Evolutionary conservation across 2,888 invertebrate genomes (phyloP).

Genomic region (Dexiosoma caninum): DNA sequence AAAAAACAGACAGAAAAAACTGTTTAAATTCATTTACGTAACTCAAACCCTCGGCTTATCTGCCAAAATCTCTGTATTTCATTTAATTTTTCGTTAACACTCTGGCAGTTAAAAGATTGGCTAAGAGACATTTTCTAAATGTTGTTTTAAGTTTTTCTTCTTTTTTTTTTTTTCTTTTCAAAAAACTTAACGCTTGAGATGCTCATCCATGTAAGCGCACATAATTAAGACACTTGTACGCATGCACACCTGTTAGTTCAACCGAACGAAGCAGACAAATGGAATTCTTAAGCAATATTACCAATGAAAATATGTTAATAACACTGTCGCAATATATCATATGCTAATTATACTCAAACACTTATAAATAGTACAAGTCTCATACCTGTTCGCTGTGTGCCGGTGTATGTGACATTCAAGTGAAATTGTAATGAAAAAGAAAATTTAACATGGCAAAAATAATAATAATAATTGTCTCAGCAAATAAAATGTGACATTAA

Average conservation of each 20-base stretch:
- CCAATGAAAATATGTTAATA: slow-evolving; percentile 63
- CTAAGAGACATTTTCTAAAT: slow-evolving; percentile 35
- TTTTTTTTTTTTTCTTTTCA: not conserved
- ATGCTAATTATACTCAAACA: slow-evolving; percentile 64
- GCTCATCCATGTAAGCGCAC: slow-evolving; percentile 62
- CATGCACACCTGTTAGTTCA: slow-evolving; percentile 66
- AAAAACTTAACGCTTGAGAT: slow-evolving; percentile 64
- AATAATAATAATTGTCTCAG: slow-evolving; percentile 55
- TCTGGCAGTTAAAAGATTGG: not conserved
- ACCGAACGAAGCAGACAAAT: not conserved
- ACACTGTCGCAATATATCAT: slow-evolving; percentile 68
- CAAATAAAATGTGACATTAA: slow-evolving; percentile 64
- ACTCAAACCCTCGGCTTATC: slow-evolving; percentile 18
- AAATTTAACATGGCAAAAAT: not conserved
- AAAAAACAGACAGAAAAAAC: too few relatives aligned
- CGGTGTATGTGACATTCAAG: slow-evolving; percentile 5
- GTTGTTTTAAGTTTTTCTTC: slow-evolving; percentile 12
- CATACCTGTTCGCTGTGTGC: too few relatives aligned
- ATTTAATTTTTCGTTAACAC: not conserved
- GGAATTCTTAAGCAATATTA: slow-evolving; percentile 7
- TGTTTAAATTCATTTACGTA: slow-evolving; percentile 2
- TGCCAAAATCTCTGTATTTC: not conserved
- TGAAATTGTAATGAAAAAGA: slow-evolving; percentile 13
- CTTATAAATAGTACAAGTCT: not conserved
- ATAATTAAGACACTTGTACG: slow-evolving; percentile 69